phyloP scores from a whole-genome alignment of 2,888 invertebrate genomes.

The Amiota minor region DNA sequence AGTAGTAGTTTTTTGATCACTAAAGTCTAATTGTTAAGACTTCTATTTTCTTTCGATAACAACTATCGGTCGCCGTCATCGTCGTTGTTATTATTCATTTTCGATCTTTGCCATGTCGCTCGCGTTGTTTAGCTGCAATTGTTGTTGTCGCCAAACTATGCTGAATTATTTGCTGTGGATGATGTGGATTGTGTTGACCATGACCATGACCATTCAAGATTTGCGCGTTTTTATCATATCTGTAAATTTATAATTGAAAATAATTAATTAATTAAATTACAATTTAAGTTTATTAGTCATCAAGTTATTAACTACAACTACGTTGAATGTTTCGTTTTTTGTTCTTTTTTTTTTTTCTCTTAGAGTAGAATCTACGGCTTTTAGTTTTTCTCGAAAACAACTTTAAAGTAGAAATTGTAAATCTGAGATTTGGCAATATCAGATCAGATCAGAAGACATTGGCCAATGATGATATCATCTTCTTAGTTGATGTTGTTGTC shows the following conservation, averaged over 20 bases:
- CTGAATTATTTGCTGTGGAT: conserved; percentile 43
- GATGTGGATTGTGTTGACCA: conserved; percentile 44
- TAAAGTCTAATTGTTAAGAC: too few relatives aligned
- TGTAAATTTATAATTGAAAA: conserved; percentile 38
- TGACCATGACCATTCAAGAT: conserved; percentile 41
- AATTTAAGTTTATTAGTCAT: background rate
- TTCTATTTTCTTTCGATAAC: conserved; percentile 37
- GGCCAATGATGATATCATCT: conserved; percentile 10
- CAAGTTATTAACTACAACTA: conserved; percentile 49
- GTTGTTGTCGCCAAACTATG: conserved; percentile 57
- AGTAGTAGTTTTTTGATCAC: conserved; percentile 23
- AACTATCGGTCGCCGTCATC: conserved; percentile 41
- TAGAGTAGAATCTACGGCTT: conserved; percentile 9
- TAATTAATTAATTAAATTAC: background rate
- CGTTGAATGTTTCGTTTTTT: conserved; percentile 44
- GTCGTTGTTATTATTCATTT: conserved; percentile 48
- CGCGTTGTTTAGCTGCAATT: conserved; percentile 57
- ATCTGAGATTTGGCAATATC: background rate
- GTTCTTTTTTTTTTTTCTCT: conserved; percentile 23
- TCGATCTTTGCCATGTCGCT: conserved; percentile 64
- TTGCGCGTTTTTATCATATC: conserved; percentile 68
- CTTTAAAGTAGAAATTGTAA: conserved; percentile 24
- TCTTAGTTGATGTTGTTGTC: conserved; percentile 46
- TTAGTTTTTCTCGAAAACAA: background rate
- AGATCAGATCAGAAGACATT: background rate